These are phyloP conservation scores for Imbricaverruca yamaguchii DNA, from an alignment of 2,888 invertebrate species.

Conservation along the genomic window DNA sequence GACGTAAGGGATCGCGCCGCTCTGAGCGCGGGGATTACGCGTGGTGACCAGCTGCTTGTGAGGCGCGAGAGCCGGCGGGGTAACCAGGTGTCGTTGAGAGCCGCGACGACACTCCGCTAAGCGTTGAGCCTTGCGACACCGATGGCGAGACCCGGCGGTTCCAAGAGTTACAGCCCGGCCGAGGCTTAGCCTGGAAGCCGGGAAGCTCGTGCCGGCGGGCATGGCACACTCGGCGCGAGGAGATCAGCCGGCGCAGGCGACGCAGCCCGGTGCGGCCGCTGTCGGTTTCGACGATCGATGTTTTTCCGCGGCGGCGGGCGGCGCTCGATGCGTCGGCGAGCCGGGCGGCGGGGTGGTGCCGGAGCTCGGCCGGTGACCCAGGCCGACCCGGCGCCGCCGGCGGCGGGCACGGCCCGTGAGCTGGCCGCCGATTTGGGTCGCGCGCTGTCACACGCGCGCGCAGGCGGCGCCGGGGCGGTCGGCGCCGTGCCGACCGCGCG, in stretches of 20 bases:
- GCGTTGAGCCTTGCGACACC: too few relatives aligned
- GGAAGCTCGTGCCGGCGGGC: too few relatives aligned
- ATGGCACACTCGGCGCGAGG: too few relatives aligned
- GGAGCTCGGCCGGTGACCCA: background rate
- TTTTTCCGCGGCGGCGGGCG: background rate
- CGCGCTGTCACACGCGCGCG: background rate
- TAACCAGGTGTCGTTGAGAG: too few relatives aligned
- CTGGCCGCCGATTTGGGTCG: background rate
- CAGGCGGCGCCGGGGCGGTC: background rate
- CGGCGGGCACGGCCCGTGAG: background rate
- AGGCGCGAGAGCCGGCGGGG: too few relatives aligned
- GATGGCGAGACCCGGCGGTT: too few relatives aligned
- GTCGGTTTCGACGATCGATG: constrained; percentile 5
- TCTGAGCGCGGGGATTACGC: too few relatives aligned
- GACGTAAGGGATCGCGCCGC: too few relatives aligned
- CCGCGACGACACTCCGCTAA: too few relatives aligned
- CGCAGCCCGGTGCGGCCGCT: background rate
- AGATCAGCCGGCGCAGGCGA: background rate
- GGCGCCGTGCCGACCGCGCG: background rate
- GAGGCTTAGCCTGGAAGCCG: too few relatives aligned
- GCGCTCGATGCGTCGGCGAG: background rate
- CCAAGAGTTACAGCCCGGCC: too few relatives aligned
- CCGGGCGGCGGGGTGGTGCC: background rate
- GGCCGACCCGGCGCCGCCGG: background rate
- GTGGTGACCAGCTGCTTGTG: too few relatives aligned